Conservation (phyloP, 1,140 invertebrate species). For the Heliothis virescens region DNA sequence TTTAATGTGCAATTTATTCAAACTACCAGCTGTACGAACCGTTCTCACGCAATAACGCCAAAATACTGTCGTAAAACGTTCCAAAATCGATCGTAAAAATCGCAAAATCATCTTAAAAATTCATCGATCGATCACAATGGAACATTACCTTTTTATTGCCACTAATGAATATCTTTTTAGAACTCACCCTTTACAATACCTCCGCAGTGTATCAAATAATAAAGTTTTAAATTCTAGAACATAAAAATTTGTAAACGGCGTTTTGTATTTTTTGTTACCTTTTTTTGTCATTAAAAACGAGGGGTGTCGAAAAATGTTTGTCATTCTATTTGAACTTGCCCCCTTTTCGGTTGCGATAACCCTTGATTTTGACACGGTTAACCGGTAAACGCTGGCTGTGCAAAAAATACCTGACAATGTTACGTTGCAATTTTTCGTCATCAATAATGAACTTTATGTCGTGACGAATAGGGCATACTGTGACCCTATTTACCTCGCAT, state of each 20-base stretch:
- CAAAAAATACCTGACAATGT: constrained; percentile 50
- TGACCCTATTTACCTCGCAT: constrained; percentile 30
- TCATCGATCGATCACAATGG: constrained; percentile 81
- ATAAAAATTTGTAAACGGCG: constrained; percentile 84
- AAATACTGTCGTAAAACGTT: constrained; percentile 71
- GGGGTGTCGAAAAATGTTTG: constrained; percentile 74
- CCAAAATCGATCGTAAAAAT: constrained; percentile 79
- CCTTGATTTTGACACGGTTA: constrained; percentile 68
- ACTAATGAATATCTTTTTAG: constrained; percentile 79
- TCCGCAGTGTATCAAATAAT: constrained; percentile 77
- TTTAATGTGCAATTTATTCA: constrained; percentile 37
- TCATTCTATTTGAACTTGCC: constrained; percentile 78
- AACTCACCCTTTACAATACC: constrained; percentile 63
- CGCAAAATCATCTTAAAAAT: constrained; percentile 83
- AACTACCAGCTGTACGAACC: constrained; percentile 61
- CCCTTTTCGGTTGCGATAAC: constrained; percentile 64
- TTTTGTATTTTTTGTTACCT: constrained; percentile 59
- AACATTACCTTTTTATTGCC: constrained; percentile 82
- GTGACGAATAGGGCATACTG: background rate
- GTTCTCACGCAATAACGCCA: constrained; percentile 78
- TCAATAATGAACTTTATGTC: constrained; percentile 17
- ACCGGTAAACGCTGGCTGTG: constrained; percentile 50
- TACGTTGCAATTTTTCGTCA: background rate
- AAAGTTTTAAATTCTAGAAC: constrained; percentile 73
- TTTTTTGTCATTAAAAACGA: constrained; percentile 69